These are phyloP conservation scores for Zosterops lateralis DNA, from an alignment of 2,113 vertebrate genomes.

Conservation along the genomic window DNA sequence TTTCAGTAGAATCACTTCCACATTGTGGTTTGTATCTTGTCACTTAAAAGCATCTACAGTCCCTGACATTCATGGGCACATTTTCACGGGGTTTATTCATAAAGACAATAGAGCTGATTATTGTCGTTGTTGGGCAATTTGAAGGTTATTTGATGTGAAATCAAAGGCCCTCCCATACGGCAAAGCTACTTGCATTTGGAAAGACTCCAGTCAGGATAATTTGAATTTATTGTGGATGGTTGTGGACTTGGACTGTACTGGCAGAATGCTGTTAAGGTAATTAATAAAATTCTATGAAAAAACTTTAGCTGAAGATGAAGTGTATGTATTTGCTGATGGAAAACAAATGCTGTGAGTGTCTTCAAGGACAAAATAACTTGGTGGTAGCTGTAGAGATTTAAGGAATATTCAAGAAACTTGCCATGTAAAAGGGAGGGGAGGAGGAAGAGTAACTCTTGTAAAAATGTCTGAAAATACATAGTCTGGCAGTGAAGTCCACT, in stretches of 20 bases:
- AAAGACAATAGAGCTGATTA: background rate
- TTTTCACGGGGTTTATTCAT: background rate
- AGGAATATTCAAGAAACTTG: background rate
- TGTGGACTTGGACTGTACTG: background rate
- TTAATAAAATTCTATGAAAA: background rate
- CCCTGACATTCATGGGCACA: fast-evolving
- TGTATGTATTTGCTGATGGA: background rate
- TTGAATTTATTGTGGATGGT: background rate
- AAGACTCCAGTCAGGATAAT: background rate
- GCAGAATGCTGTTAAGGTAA: background rate
- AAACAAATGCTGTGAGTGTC: background rate
- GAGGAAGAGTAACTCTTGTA: background rate
- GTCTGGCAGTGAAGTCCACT: background rate
- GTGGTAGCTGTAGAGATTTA: background rate
- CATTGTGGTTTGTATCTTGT: background rate
- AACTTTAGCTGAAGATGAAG: background rate
- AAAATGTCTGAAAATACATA: background rate
- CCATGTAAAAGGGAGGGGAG: background rate
- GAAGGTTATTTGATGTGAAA: background rate
- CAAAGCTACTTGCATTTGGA: background rate
- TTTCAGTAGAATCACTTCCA: background rate
- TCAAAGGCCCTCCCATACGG: background rate
- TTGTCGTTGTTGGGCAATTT: background rate
- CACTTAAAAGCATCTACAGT: background rate
- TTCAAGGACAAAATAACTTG: background rate